Evolutionary conservation across 1,140 invertebrate genomes (phyloP).

Genomic region (Atopsyche davidsoni): DNA sequence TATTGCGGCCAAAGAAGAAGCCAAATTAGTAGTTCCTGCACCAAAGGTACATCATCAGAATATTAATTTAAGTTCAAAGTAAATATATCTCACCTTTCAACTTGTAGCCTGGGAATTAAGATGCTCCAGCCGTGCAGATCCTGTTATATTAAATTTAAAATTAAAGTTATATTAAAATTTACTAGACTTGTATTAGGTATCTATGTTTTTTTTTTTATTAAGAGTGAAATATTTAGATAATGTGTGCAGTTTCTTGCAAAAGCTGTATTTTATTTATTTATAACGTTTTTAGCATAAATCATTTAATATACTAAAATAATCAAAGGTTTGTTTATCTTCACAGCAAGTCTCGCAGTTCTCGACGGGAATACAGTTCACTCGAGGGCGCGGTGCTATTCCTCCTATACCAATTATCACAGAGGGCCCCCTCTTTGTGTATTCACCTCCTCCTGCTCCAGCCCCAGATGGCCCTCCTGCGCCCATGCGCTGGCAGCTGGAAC

Average conservation of each 20-base stretch:
- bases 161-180: too few species aligned
- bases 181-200: too few species aligned
- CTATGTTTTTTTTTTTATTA: slow-evolving; percentile 3
- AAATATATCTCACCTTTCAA: too few species aligned
- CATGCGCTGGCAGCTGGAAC: slow-evolving; percentile 54
- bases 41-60: slow-evolving; percentile 36
- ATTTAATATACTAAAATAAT: slow-evolving; percentile 3
- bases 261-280: neutral
- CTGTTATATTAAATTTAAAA: too few species aligned
- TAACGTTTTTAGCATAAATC: too few species aligned
- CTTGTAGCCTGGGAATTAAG: too few species aligned
- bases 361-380: slow-evolving; percentile 68
- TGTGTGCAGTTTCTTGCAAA: neutral
- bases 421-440: slow-evolving; percentile 67
- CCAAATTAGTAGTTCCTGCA: slow-evolving; percentile 44
- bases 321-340: slow-evolving; percentile 20
- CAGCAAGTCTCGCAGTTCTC: slow-evolving; percentile 70
- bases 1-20: slow-evolving; percentile 60
- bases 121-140: too few species aligned
- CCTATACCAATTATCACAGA: slow-evolving; percentile 64
- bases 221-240: slow-evolving; percentile 2
- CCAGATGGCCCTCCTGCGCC: slow-evolving; percentile 67
- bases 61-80: too few species aligned
- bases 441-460: slow-evolving; percentile 52
- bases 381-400: slow-evolving; percentile 46